These are phyloP conservation scores for Nematostella vectensis DNA, from an alignment of 92 coral and sea anemone species.

Conservation along the genomic window DNA sequence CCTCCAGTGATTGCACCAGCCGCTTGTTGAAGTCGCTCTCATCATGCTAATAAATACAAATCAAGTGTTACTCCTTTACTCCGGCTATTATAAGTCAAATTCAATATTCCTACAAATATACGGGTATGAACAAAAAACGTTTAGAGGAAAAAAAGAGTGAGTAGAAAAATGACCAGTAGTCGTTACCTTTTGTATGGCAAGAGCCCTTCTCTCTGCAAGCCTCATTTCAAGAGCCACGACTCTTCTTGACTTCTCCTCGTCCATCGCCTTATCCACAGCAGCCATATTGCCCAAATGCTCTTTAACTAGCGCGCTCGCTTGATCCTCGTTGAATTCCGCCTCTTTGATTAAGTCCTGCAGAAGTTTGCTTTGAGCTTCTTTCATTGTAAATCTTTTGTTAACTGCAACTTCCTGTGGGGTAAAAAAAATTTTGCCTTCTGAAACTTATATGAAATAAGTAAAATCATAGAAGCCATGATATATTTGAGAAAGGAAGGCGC, in stretches of 20 bases:
- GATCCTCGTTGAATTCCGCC: conserved; percentile 65
- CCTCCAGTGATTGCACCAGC: conserved; percentile 32
- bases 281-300: conserved; percentile 81
- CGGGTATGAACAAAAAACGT: no score
- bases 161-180: no score
- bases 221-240: conserved; percentile 92
- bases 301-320: conserved; percentile 52
- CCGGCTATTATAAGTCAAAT: no score
- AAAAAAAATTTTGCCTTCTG: neutral
- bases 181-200: conserved; percentile 70
- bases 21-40: conserved; percentile 48
- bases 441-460: no score
- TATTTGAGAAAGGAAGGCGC: neutral
- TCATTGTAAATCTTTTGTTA: conserved; percentile 71
- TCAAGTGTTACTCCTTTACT: no score
- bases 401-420: conserved; percentile 70
- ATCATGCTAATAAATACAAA: conserved; percentile 49
- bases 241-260: conserved; percentile 81
- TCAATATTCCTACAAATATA: no score
- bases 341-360: conserved; percentile 69
- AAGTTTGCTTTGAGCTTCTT: conserved; percentile 75
- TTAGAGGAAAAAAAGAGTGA: no score
- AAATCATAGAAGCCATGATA: neutral
- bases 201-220: conserved; percentile 76
- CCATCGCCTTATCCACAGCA: conserved; percentile 76